Evolutionary conservation across 2,113 vertebrate species (phyloP), one percentile per base, ranked within the genome.

Genomic region (Paramisgurnus dabryanus): DNA sequence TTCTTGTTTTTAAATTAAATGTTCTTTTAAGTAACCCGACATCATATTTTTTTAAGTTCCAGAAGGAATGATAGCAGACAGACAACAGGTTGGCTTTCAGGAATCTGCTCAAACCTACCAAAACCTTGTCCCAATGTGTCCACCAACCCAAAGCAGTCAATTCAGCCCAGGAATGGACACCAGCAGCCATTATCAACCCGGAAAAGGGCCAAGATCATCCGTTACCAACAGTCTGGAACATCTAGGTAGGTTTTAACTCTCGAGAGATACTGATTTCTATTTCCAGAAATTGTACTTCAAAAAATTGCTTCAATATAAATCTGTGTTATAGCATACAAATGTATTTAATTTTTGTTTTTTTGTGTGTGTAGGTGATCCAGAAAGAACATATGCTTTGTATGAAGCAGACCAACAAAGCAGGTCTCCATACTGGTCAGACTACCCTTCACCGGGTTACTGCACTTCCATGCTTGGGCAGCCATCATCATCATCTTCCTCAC

Each of bases 91-190:
- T 1, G 90, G 85, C 34, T 92, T 89, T 89, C 90, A 89, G 80
- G 92, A 91, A 27, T 80, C 90, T n/a, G 70, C 82, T 17, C 91
- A 91, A 83, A 89, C 90, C 0, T 93, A 92, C 84, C 92, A 92
- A 86, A 91, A 80, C 83, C 87, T 93, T 39, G 85, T 88, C 50
- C 79, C 92, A 1, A 49, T 79, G 0, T 86, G 85, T 66, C 55
- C 85, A 6, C 49, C 75, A 5, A 12, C 63, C 41, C 90, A 90
- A 80, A 88, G 47, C 6, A 81, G 83, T 7, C 78, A 87, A 66
- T 93, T 92, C 85, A 90, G 90, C 67, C 87, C 91, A 0, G 83
- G 83, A 1, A 10, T 89, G 72, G 86, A 86, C 80, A 82, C 83
- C 83, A 87, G 85, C 82, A 88, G 87, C 81, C 85, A 89, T 49